Evolutionary conservation across 2,113 vertebrate genomes (phyloP), one percentile per base, ranked within the genome.

Genomic region (Silurus meridionalis): DNA sequence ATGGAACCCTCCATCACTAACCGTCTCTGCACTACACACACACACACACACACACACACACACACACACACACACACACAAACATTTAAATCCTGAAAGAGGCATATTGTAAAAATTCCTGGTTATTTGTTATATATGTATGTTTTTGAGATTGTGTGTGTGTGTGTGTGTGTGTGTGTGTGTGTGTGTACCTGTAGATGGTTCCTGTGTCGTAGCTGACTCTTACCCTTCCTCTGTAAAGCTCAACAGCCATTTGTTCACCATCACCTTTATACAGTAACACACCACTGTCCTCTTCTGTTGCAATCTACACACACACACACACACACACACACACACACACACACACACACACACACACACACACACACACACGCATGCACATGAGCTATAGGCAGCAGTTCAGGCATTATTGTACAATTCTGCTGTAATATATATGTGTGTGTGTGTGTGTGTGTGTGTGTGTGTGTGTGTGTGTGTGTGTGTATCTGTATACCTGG

Each of bases 1-100:
- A 75, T 99, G 98, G 89, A 99, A 99, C 89, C 95, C 96, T 3
- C 98, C 98, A 89, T 99, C 98, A 83, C 99, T 99, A 92, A 99
- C 97, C 0, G 97, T 99, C 95, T 99, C 98, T 91, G 97, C 97
- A 10, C 98, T 99, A 89, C 69, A 77, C 52, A 78, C 61, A 64
- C 52, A 85, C 58, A 85, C 60, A 52, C 60, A 15, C 46, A 46
- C 37, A 60, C 58, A 69, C n/a, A 69, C 46, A 75, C 37, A 37
- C 2, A 60, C n/a, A 80, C n/a, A n/a, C 17, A 53, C 63, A 53
- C 19, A 53, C 9, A 84, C 50, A 23, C 28, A 53, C 28, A 37
- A 37, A 37, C 28, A 37, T 37, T 37, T 37, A 37, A 37, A 37
- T 1, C 28, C 28, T 37, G 2, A 37, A 37, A 37, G 28, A 37